Evolutionary conservation across 2,113 vertebrate genomes (phyloP).

Genomic region (Nothobranchius furzeri): DNA sequence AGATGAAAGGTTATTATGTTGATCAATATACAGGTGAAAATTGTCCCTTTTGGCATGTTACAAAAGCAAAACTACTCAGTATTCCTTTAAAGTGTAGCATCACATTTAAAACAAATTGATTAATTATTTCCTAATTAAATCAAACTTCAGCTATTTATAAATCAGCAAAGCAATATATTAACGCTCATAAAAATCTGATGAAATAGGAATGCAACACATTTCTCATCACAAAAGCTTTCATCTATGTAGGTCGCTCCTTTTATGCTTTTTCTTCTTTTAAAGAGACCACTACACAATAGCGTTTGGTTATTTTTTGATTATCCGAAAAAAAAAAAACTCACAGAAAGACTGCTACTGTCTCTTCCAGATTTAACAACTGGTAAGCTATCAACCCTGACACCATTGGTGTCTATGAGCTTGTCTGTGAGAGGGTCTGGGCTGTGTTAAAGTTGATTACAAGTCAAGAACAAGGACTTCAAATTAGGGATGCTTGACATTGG

Average conservation of each 20-base stretch:
- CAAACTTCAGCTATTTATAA: not conserved
- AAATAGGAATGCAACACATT: slow-evolving; percentile 17
- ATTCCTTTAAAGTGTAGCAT: not conserved
- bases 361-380: slow-evolving; percentile 3
- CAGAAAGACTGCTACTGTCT: not conserved
- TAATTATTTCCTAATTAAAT: not conserved
- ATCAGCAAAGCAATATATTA: not conserved
- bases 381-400: slow-evolving; percentile 30
- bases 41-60: too few species aligned
- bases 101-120: not conserved
- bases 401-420: slow-evolving; percentile 25
- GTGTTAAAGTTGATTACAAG: slow-evolving; percentile 45
- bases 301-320: slow-evolving; percentile 1
- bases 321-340: not conserved
- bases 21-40: too few species aligned
- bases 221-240: not conserved
- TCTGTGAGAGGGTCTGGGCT: slow-evolving; percentile 21
- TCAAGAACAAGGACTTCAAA: slow-evolving; percentile 4
- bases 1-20: too few species aligned
- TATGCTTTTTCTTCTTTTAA: not conserved
- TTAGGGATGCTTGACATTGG: too few species aligned
- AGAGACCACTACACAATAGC: not conserved
- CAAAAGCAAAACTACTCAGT: too few species aligned
- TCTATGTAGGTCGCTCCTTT: not conserved
- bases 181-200: slow-evolving; percentile 16